Percentiles rank a stretch among this genome's conserved stretches.
Evolutionary conservation across 2,797 vertebrate genomes (phyloP).

Genomic region (Oreochromis mossambicus): DNA sequence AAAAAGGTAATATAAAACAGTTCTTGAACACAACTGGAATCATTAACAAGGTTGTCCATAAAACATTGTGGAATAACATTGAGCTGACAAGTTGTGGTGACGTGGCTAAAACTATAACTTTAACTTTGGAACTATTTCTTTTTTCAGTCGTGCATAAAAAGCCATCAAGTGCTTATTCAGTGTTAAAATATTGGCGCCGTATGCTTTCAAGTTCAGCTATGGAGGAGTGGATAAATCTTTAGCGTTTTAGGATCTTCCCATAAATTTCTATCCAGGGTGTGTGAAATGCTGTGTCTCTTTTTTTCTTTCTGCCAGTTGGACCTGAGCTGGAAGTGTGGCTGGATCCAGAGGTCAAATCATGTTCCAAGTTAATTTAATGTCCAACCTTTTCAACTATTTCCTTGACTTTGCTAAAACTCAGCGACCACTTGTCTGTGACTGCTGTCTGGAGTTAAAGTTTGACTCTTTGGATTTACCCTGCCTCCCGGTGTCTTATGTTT

Average conservation of each 20-base stretch:
- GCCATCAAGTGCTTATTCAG: background rate
- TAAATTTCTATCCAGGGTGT: accelerated
- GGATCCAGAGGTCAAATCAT: background rate
- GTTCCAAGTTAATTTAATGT: accelerated
- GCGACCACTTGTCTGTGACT: accelerated
- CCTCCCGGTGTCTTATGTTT: background rate
- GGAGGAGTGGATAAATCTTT: accelerated
- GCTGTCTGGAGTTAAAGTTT: background rate
- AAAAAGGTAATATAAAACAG: background rate
- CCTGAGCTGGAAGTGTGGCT: background rate
- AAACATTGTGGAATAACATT: background rate
- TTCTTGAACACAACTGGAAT: background rate
- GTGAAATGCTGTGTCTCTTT: background rate
- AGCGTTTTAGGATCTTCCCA: background rate
- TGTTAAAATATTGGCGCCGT: accelerated
- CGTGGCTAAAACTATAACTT: accelerated
- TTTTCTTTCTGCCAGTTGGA: background rate
- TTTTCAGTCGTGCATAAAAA: background rate
- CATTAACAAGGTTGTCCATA: background rate
- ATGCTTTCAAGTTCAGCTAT: background rate
- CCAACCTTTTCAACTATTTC: background rate
- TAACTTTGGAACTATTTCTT: background rate
- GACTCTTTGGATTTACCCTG: background rate
- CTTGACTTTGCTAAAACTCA: background rate
- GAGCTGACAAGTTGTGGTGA: background rate